A percentile compares a stretch with the other conserved stretches of the same genome.
Conservation (phyloP, 2,797 vertebrate genomes). For the Columba guinea region DNA sequence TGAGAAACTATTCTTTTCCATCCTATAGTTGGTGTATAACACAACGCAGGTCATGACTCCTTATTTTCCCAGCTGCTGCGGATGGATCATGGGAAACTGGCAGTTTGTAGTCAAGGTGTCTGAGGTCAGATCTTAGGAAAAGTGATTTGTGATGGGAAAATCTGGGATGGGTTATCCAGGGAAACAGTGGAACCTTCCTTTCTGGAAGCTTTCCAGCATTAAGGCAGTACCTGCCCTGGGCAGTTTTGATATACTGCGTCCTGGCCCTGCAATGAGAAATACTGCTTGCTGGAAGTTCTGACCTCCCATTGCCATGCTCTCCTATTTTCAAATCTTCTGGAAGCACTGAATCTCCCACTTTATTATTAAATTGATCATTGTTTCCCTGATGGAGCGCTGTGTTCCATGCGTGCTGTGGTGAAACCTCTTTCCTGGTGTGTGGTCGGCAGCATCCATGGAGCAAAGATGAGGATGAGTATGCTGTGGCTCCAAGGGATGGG, state of each 20-base stretch:
- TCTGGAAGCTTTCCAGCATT: not conserved
- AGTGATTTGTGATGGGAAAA: not conserved
- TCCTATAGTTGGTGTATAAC: fast-evolving
- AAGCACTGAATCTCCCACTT: not conserved
- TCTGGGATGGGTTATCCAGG: not conserved
- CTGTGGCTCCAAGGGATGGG: not conserved
- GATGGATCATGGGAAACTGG: not conserved
- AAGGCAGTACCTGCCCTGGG: not conserved
- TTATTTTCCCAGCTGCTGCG: not conserved
- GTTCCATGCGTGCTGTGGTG: fast-evolving
- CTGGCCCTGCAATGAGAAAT: not conserved
- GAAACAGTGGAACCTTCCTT: not conserved
- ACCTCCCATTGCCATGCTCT: not conserved
- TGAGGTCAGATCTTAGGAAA: not conserved
- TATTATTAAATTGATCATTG: fast-evolving
- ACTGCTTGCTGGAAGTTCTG: not conserved
- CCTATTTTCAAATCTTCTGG: not conserved
- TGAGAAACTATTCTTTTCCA: not conserved
- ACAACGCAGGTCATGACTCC: fast-evolving
- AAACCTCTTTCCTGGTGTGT: not conserved
- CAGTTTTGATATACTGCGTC: not conserved
- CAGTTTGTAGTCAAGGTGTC: not conserved
- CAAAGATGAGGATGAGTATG: fast-evolving
- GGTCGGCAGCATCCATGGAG: not conserved
- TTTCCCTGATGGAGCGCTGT: fast-evolving